Evolutionary conservation across 1,140 invertebrate species (phyloP), one percentile per base, ranked within the genome.

Genomic region (Berghia stephanieae): DNA sequence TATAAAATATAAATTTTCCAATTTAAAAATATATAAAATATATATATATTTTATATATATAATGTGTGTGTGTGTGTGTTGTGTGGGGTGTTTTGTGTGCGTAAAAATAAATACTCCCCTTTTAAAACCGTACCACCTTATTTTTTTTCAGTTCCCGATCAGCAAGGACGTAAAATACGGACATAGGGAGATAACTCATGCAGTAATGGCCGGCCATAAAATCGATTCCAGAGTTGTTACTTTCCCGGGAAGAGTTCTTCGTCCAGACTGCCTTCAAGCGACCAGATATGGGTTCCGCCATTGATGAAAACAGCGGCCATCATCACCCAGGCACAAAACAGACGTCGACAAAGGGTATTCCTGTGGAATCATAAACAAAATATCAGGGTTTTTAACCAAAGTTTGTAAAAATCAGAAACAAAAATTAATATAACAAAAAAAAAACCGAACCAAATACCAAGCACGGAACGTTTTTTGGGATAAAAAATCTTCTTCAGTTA

Each of bases 191-290:
- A 34, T 79, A 82, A 5, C 79, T 79, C 8, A 82, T 13, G 4
- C 70, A 69, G 43, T 81, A 82, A 78, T 78, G 0, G 78, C 18
- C 0, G 82, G 82, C 82, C 82, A 83, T 2, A 83, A 67, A n/a
- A 83, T 78, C 0, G 52, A 52, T 5, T 43, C 13, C 16, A 49
- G 60, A 6, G 77, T n/a, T n/a, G 75, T 42, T 67, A 55, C 24
- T 57, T 52, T 1, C 46, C 18, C 13, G 40, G 44, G n/a, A n/a
- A n/a, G n/a, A n/a, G n/a, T n/a, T n/a, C n/a, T n/a, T n/a, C n/a
- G 31, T 49, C 52, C 2, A 40, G 63, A 38, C 68, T 78, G 2
- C 46, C 66, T 27, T 81, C 77, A 3, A 81, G 63, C 16, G 74
- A 75, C 70, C 78, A 81, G 18, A 81, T 79, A 31, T 81, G 80